Evolutionary conservation across 2,888 invertebrate genomes (phyloP).

Genomic region (Helicoverpa assulta): DNA sequence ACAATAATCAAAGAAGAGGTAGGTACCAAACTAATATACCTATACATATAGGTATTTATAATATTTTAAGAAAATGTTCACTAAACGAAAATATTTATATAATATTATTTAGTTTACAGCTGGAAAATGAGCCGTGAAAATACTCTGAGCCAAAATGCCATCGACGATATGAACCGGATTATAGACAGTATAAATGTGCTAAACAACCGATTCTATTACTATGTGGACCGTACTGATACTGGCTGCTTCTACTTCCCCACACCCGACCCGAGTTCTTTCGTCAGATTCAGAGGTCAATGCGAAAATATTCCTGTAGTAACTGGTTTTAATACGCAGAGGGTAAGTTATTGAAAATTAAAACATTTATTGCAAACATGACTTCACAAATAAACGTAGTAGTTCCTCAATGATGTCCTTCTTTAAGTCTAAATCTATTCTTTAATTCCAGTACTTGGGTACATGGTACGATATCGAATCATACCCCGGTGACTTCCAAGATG

Average conservation of each 20-base stretch:
- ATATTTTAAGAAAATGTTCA: background rate
- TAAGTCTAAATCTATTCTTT: conserved; percentile 12
- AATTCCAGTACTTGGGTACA: conserved; percentile 71
- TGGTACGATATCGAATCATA: conserved; percentile 79
- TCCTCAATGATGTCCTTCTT: background rate
- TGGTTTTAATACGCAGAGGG: conserved; percentile 33
- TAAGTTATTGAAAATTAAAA: conserved; percentile 12
- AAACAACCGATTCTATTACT: conserved; percentile 66
- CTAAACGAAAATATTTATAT: background rate
- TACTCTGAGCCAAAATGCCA: conserved; percentile 50
- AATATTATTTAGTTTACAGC: conserved; percentile 69
- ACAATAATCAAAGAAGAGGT: conserved; percentile 61
- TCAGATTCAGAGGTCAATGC: conserved; percentile 66
- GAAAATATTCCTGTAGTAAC: conserved; percentile 41
- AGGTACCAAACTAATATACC: conserved; percentile 27
- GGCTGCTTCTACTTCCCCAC: conserved; percentile 73
- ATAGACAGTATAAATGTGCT: conserved; percentile 60
- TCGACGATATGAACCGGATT: conserved; percentile 53
- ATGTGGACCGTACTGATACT: conserved; percentile 59
- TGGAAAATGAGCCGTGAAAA: conserved; percentile 77
- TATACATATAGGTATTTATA: background rate
- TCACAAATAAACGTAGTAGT: too few species aligned
- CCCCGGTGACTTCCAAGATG: conserved; percentile 72
- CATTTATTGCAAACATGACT: too few species aligned
- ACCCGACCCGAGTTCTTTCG: conserved; percentile 46